These are phyloP conservation scores for Plectropomus leopardus DNA, from an alignment of 2,113 vertebrate genomes.

Conservation along the genomic window DNA sequence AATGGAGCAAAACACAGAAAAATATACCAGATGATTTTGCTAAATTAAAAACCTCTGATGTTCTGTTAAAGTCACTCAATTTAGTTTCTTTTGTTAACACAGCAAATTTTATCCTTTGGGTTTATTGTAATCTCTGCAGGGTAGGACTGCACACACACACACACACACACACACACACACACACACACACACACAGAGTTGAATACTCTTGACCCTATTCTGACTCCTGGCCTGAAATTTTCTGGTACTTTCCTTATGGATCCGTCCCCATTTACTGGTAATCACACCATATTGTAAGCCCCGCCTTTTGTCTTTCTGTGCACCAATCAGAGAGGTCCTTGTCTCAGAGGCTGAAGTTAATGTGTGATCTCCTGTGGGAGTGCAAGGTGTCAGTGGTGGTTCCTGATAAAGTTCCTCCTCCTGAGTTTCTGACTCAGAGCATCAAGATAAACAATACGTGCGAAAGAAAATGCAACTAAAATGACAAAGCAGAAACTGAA, in stretches of 20 bases:
- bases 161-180: background rate
- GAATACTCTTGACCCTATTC: background rate
- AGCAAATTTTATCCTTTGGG: too few species aligned
- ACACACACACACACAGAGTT: background rate
- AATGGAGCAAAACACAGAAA: background rate
- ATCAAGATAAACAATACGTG: background rate
- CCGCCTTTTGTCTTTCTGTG: background rate
- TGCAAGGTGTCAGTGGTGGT: background rate
- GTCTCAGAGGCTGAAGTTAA: conserved; percentile 21
- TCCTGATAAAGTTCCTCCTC: conserved; percentile 11
- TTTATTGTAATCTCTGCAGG: background rate
- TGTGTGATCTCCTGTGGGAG: conserved; percentile 1
- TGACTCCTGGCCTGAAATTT: conserved; percentile 39
- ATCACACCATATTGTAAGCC: conserved; percentile 44
- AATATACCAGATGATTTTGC: background rate
- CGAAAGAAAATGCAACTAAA: background rate
- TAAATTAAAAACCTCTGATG: background rate
- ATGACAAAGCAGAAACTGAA: background rate
- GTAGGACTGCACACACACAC: background rate
- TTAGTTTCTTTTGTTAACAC: background rate
- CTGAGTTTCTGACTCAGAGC: background rate
- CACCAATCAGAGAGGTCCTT: conserved; percentile 35
- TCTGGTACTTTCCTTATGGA: conserved; percentile 75
- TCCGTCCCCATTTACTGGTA: conserved; percentile 21
- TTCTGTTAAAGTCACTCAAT: background rate